Conservation (phyloP, 2,113 vertebrate species). For the Pterocles burchelli region DNA sequence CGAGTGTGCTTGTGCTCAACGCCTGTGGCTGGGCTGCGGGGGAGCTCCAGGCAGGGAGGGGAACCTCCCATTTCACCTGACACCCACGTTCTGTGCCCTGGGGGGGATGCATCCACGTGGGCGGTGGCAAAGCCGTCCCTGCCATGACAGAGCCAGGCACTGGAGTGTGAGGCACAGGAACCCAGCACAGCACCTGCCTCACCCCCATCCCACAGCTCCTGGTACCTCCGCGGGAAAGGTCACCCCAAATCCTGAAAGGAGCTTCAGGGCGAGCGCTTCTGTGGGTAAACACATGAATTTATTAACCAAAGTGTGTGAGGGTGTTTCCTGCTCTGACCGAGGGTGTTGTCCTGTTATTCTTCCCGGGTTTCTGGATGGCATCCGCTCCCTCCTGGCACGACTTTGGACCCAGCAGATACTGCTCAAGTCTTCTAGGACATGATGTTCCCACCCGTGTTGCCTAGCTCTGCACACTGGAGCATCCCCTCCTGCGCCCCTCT, state of each 20-base stretch:
- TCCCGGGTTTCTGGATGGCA: neutral
- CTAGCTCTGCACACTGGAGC: no score
- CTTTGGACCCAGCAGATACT: neutral
- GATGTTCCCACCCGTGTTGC: rapidly evolving
- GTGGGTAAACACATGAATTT: neutral
- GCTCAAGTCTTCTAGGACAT: neutral
- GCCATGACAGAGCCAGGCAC: rapidly evolving
- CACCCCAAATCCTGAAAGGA: neutral
- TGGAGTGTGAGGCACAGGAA: neutral
- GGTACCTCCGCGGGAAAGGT: neutral
- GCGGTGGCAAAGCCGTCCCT: rapidly evolving
- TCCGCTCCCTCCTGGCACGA: neutral
- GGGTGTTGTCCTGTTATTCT: neutral
- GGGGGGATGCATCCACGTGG: neutral
- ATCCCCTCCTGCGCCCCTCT: rapidly evolving
- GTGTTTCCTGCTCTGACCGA: neutral
- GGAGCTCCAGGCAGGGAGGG: neutral
- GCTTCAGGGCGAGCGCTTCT: neutral
- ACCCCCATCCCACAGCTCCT: neutral
- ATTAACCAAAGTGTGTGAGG: neutral
- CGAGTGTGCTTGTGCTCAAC: neutral
- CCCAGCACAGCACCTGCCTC: rapidly evolving
- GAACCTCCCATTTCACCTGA: neutral
- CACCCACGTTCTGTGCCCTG: rapidly evolving
- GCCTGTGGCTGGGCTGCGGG: rapidly evolving